Evolutionary conservation across 2,797 vertebrate species (phyloP).

Genomic region (Sebastes miniatus): DNA sequence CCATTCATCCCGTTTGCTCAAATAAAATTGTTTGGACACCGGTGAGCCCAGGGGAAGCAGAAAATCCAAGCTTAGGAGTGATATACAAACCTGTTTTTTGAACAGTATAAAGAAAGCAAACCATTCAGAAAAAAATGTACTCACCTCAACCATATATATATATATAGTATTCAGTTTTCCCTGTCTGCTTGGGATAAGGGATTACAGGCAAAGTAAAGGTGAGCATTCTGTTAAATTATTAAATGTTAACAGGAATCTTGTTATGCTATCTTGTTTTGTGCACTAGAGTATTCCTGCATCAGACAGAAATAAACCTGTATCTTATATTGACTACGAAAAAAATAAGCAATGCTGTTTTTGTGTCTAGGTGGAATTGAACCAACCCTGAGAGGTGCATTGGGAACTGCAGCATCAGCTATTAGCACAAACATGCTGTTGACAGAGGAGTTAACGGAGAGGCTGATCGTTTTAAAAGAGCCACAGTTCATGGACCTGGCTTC

Average conservation of each 20-base stretch:
- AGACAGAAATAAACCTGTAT: neutral
- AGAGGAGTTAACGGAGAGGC: constrained; percentile 88
- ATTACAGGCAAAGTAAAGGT: neutral
- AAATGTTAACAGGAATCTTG: neutral
- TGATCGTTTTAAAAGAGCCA: constrained; percentile 83
- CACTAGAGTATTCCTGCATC: neutral
- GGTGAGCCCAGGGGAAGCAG: neutral
- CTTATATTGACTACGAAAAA: neutral
- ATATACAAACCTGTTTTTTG: constrained; percentile 6
- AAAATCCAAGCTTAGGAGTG: constrained; percentile 2
- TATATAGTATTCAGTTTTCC: neutral
- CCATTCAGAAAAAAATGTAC: neutral
- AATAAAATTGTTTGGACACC: constrained; percentile 26
- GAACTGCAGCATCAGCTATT: constrained; percentile 80
- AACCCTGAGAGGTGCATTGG: constrained; percentile 87
- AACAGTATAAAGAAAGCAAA: constrained; percentile 2
- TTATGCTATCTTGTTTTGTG: neutral
- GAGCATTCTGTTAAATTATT: neutral
- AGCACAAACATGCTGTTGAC: constrained; percentile 82
- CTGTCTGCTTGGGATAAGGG: neutral
- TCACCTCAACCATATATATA: neutral
- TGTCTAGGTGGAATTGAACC: constrained; percentile 91
- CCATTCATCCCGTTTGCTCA: constrained; percentile 13
- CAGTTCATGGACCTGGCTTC: constrained; percentile 89
- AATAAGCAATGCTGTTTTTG: neutral